Evolutionary conservation across 2,113 vertebrate genomes (phyloP), one percentile per base, ranked within the genome.

Genomic region (Gymnogyps californianus): DNA sequence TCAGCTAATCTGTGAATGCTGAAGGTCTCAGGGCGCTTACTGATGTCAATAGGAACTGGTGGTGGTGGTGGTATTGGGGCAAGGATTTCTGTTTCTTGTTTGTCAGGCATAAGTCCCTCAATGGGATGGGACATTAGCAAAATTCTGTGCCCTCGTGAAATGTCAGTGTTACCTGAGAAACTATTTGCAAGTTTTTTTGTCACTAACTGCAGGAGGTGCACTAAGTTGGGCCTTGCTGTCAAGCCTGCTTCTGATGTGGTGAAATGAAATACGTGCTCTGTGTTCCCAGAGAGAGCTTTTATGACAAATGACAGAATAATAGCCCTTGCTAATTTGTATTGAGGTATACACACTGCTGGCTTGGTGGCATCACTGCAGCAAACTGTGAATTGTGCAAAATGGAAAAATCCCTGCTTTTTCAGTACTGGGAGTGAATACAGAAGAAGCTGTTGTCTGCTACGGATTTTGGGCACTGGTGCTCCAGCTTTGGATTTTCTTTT

Each of bases 261-360:
- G 64, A 94, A 89, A 58, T 80, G 49, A 93, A 94, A 92, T 90
- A 95, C 13, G 26, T 32, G 10, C 10, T 89, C 80, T 87, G 25
- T 66, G 65, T 85, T 96, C 58, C 67, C 85, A 86, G 78, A 49
- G 16, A 84, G 21, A 87, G 11, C 20, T 78, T 86, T 86, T 61
- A 80, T 84, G 80, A 86, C 81, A 92, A 97, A 82, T 36, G 47
- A 47, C 25, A 93, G 72, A 88, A 94, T 87, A 89, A 72, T 16
- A 67, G 51, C 28, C n/a, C 38, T 47, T 83, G 42, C 34, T 96
- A 96, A 93, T 89, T 91, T 94, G 59, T 49, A 31, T 34, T 91
- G 69, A 93, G 36, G 57, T 94, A 42, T 82, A 79, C n/a, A 42
- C 2, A 2, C 38, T 82, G 57, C 74, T 95, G 81, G 76, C 58